Base-by-base conservation (phyloP, 1,140 invertebrate species). In the Lepidostoma basale region DNA sequence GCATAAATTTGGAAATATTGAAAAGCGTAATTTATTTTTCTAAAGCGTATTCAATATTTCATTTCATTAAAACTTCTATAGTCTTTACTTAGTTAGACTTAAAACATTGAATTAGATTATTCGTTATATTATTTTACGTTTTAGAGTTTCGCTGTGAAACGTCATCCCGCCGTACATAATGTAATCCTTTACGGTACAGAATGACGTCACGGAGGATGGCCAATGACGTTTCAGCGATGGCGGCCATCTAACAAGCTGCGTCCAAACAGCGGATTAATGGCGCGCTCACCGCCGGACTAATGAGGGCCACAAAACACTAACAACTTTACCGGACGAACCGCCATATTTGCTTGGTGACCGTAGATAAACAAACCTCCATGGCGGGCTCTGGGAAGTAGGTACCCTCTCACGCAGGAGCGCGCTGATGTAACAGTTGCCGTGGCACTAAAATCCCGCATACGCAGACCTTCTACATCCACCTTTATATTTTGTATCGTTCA, bases 241-340 rank as follows among this genome's bases (percentile, higher is more conserved):
- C 18, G 16, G 40, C 45, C 45, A n/a, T 16, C 62, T 30, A 63
- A 28, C 60, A 49, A 47, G 44, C 62, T 22, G n/a, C 22, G n/a
- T 49, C 62, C 44, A n/a, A 30, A 54, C 63, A 39, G 14, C 16
- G 66, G 33, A 68, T 68, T 68, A 68, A 68, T 68, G 66, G 59
- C 18, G 28, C 56, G 54, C 25, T 36, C 22, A 47, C 65, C 65
- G 52, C 64, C 25, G 58, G 30, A 49, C 66, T 68, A 68, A 68
- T 52, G 66, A 68, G 45, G 18, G 30, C 45, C 22, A 23, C 66
- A 68, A 49, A 60, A 68, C 44, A 62, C 23, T 47, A 62, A 45
- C 47, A 52, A 54, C 52, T 59, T 12, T 40, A 44, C 47, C 23
- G 20, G 36, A 67, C 25, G 18, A 54, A 39, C 25, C 30, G 33